These are phyloP conservation scores for Panonychus citri DNA, from an alignment of 1,140 invertebrate genomes.

Conservation along the genomic window DNA sequence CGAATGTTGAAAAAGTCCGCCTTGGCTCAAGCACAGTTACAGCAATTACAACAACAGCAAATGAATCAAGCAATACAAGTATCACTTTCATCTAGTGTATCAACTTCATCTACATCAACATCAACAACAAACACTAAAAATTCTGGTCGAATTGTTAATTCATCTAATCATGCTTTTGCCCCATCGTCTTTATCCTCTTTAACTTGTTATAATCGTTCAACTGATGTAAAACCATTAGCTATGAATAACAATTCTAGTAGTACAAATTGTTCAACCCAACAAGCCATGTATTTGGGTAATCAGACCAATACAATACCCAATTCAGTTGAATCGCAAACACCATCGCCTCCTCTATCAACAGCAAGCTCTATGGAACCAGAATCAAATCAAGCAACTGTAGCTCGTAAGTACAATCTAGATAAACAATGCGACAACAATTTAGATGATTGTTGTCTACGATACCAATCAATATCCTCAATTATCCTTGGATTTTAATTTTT, in stretches of 20 bases:
- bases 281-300: background rate
- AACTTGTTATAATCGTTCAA: no score
- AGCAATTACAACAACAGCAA: background rate
- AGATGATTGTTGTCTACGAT: background rate
- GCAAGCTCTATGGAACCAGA: background rate
- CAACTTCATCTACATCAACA: background rate
- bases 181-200: background rate
- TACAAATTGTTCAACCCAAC: background rate
- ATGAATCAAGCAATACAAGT: background rate
- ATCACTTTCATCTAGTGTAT: background rate
- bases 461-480: background rate
- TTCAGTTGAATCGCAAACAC: background rate
- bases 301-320: background rate
- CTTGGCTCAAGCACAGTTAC: background rate
- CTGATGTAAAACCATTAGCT: no score
- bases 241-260: no score
- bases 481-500: background rate
- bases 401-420: background rate
- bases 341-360: background rate
- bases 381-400: background rate
- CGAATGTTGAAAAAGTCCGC: background rate
- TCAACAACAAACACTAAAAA: background rate
- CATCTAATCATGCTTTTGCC: background rate
- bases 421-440: background rate
- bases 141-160: background rate